Evolutionary conservation across 64 coral and sea anemone genomes (phyloP), one percentile per base, ranked within the genome.

Genomic region (Porites australiensis): DNA sequence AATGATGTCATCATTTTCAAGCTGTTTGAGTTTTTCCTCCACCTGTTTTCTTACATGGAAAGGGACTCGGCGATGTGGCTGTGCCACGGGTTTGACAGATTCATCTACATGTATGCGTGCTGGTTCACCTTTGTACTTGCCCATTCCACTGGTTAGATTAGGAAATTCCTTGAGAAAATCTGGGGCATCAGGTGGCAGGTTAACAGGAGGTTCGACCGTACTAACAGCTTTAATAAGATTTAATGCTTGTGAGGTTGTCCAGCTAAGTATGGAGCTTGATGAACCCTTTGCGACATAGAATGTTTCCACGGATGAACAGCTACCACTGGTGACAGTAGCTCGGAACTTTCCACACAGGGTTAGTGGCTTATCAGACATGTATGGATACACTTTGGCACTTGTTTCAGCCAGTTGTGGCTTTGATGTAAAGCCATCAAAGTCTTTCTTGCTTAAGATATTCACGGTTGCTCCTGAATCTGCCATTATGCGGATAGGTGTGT

Each of bases 51-150:
- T 72, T 62, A 73, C 86, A 45, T 72, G 51, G 13, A 95, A 87
- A 19, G 88, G 89, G 54, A 90, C 88, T 10, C 88, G 89, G 18
- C 89, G 74, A 71, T 91, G 77, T 43, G 82, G 89, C 68, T 82
- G 70, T 75, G 94, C 71, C 22, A 96, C 76, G 66, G 89, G 94
- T 69, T 87, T 87, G 44, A 92, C 50, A 67, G 84, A 88, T 88
- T 96, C 84, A 82, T 96, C 85, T 45, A 92, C 83, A 81, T 96
- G 78, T 68, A 96, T 92, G 71, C 77, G 89, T 54, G 91, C 94
- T 73, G 84, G 81, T 83, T 82, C 69, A 43, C 82, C 79, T 88
- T 83, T 88, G 59, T 82, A 90, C 51, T 91, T 73, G 79, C 89
- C 89, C 62, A 82, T 96, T 81, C 94, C 94, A 84, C 44, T 70